Percentiles rank a stretch among this genome's conserved stretches.
phyloP scores from a whole-genome alignment of 1,140 invertebrate species.

The Bombus superbus region DNA sequence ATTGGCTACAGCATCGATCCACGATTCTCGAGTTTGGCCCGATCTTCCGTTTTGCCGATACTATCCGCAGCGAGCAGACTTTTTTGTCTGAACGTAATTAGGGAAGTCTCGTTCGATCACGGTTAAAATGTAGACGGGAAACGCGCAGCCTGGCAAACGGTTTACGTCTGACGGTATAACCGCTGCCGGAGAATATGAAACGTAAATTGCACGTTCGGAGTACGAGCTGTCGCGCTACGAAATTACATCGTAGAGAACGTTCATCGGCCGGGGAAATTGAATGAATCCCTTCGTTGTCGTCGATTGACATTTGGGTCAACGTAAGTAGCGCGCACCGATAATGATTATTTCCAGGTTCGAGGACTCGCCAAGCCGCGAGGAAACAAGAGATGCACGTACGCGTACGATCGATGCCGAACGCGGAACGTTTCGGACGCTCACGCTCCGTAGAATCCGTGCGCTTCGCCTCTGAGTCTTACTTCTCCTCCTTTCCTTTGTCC shows the following conservation, averaged over 20 bases:
- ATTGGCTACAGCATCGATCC: background rate
- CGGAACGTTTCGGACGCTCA: background rate
- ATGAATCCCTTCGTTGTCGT: background rate
- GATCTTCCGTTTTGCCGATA: background rate
- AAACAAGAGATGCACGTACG: background rate
- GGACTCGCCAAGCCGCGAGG: no score
- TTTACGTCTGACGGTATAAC: no score
- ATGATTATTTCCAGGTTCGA: constrained; percentile 18
- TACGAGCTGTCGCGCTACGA: no score
- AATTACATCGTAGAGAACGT: no score
- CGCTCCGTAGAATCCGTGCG: no score
- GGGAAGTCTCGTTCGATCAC: background rate
- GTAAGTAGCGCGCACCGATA: background rate
- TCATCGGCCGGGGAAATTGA: no score
- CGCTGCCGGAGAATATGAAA: no score
- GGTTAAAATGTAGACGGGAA: no score
- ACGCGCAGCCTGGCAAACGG: no score
- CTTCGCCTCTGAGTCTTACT: background rate
- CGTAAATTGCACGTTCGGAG: no score
- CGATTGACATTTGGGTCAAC: constrained; percentile 3
- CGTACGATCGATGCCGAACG: background rate
- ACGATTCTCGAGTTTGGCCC: background rate
- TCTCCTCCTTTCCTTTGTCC: background rate
- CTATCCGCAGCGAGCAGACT: background rate
- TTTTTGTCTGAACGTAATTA: background rate